phyloP scores from a whole-genome alignment of 2,888 invertebrate species.

The Mesoligia furuncula region DNA sequence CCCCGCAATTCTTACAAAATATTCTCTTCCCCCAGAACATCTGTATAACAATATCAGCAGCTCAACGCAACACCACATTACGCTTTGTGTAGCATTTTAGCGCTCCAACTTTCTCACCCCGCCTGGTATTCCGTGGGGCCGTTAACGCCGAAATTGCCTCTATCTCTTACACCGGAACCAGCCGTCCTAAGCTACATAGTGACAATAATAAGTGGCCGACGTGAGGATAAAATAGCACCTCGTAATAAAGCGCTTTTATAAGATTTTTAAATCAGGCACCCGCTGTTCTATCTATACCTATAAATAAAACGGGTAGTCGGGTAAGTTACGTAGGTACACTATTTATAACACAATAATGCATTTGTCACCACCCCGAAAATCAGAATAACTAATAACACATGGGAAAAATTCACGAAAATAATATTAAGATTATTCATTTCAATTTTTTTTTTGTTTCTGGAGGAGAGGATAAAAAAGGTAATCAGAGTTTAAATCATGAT shows the following conservation, averaged over 20 bases:
- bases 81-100: conserved; percentile 41
- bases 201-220: conserved; percentile 27
- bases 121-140: conserved; percentile 37
- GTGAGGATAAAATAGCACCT: conserved; percentile 29
- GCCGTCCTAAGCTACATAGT: conserved; percentile 36
- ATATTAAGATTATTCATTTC: too few relatives aligned
- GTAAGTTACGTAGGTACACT: too few relatives aligned
- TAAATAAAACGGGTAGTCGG: too few relatives aligned
- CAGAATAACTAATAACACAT: too few relatives aligned
- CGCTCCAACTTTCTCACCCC: conserved; percentile 57
- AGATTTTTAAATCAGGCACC: background rate
- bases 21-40: background rate
- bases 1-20: background rate
- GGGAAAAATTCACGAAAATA: too few relatives aligned
- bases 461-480: background rate
- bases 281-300: too few relatives aligned
- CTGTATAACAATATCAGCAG: background rate
- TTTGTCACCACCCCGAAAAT: too few relatives aligned
- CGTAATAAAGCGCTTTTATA: conserved; percentile 6
- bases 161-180: conserved; percentile 57
- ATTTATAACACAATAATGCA: too few relatives aligned
- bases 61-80: background rate
- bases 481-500: background rate
- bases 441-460: too few relatives aligned
- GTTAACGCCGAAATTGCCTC: conserved; percentile 65